These are phyloP conservation scores for Anoplius nigerrimus DNA, from an alignment of 2,888 invertebrate genomes.

Conservation along the genomic window DNA sequence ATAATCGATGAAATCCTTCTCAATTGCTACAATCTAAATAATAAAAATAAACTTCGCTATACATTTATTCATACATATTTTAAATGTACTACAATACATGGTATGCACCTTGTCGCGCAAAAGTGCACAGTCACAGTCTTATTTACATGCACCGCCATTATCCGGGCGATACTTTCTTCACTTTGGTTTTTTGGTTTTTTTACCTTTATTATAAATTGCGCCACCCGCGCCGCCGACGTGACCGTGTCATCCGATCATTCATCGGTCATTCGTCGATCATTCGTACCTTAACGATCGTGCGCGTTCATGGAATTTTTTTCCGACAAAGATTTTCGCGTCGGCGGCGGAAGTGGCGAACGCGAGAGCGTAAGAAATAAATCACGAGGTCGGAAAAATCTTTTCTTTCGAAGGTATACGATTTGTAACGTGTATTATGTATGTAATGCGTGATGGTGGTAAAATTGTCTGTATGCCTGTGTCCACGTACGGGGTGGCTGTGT, in stretches of 20 bases:
- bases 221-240: slow-evolving; percentile 11
- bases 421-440: not conserved
- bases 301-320: no score
- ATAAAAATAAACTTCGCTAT: slow-evolving; percentile 72
- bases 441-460: no score
- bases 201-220: slow-evolving; percentile 45
- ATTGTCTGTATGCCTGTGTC: no score
- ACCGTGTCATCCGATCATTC: not conserved
- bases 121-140: slow-evolving; percentile 66
- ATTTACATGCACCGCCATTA: slow-evolving; percentile 61
- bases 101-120: slow-evolving; percentile 51
- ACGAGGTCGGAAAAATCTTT: slow-evolving; percentile 29
- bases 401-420: slow-evolving; percentile 20
- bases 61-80: slow-evolving; percentile 64
- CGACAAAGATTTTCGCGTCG: no score
- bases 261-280: not conserved
- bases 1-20: slow-evolving; percentile 46
- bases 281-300: no score
- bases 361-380: slow-evolving; percentile 19
- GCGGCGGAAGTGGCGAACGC: slow-evolving; percentile 16
- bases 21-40: slow-evolving; percentile 64
- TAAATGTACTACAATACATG: slow-evolving; percentile 61
- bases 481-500: no score
- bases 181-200: slow-evolving; percentile 57
- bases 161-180: slow-evolving; percentile 49